phyloP scores from a whole-genome alignment of 1,140 invertebrate genomes.

The Lasioglossum baleicum region DNA sequence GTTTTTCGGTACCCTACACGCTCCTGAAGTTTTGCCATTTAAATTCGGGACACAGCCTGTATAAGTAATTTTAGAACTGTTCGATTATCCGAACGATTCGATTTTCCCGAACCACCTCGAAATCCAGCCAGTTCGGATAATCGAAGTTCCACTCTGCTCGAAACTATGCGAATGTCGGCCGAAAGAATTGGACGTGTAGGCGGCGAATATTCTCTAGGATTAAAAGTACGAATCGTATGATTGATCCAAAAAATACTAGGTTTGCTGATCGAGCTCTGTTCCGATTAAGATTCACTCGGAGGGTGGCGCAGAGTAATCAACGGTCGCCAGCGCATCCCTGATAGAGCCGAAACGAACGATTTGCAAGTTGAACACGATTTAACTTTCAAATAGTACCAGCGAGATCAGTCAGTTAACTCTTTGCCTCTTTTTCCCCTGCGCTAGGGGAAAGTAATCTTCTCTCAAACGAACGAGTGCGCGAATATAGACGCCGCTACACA shows the following conservation, averaged over 20 bases:
- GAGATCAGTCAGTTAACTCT: conserved; percentile 22
- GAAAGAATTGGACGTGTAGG: background rate
- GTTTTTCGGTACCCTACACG: too few relatives aligned
- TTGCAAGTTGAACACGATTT: conserved; percentile 63
- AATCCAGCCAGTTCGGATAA: too few relatives aligned
- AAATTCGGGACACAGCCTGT: too few relatives aligned
- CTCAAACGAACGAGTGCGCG: too few relatives aligned
- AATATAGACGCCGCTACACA: background rate
- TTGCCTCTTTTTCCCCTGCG: conserved; percentile 4
- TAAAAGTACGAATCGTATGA: background rate
- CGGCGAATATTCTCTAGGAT: background rate
- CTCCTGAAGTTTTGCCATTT: too few relatives aligned
- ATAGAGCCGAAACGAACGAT: conserved; percentile 43
- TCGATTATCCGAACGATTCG: too few relatives aligned
- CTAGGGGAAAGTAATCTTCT: conserved; percentile 28
- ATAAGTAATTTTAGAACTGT: too few relatives aligned
- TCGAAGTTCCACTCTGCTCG: too few relatives aligned
- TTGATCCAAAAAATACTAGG: background rate
- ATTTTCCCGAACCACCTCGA: too few relatives aligned
- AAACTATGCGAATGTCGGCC: background rate
- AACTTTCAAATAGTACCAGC: conserved; percentile 55
- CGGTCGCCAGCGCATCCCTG: conserved; percentile 9
- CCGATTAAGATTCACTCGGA: conserved; percentile 52
- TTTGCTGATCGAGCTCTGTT: conserved; percentile 11
- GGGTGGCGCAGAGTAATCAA: conserved; percentile 43